Evolutionary conservation across 1,140 invertebrate genomes (phyloP).

Genomic region (Zaprionus africanus): DNA sequence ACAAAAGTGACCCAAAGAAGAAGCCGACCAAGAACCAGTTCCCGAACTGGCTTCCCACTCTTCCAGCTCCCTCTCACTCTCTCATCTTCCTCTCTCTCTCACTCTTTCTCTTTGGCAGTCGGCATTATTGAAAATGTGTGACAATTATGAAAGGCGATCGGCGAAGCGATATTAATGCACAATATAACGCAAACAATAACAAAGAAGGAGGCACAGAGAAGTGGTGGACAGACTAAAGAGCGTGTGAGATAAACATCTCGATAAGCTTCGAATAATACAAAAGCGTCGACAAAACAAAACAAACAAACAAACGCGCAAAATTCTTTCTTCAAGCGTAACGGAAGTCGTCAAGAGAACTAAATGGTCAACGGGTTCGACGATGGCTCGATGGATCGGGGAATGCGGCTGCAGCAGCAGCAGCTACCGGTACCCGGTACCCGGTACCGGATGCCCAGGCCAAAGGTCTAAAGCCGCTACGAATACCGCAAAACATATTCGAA

Average conservation of each 20-base stretch:
- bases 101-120: background rate
- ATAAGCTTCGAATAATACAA: slow-evolving; percentile 48
- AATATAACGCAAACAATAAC: slow-evolving; percentile 36
- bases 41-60: background rate
- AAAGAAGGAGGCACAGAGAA: slow-evolving; percentile 31
- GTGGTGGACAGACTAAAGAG: background rate
- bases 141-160: slow-evolving; percentile 77
- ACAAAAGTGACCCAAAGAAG: slow-evolving; percentile 61
- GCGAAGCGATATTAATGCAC: slow-evolving; percentile 58
- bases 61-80: background rate
- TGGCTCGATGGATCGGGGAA: background rate
- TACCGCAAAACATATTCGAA: background rate
- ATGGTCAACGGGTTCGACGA: slow-evolving; percentile 66
- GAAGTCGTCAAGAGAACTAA: slow-evolving; percentile 72
- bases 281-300: slow-evolving; percentile 68
- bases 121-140: slow-evolving; percentile 66
- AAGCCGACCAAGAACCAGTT: slow-evolving; percentile 25
- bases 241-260: slow-evolving; percentile 67
- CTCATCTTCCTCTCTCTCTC: background rate
- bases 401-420: slow-evolving; percentile 7
- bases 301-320: slow-evolving; percentile 60
- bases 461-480: background rate
- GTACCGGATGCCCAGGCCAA: slow-evolving; percentile 29
- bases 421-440: slow-evolving; percentile 22
- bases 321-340: slow-evolving; percentile 72